Conservation (phyloP, 2,888 invertebrate species). For the Neoaliturus tenellus region DNA sequence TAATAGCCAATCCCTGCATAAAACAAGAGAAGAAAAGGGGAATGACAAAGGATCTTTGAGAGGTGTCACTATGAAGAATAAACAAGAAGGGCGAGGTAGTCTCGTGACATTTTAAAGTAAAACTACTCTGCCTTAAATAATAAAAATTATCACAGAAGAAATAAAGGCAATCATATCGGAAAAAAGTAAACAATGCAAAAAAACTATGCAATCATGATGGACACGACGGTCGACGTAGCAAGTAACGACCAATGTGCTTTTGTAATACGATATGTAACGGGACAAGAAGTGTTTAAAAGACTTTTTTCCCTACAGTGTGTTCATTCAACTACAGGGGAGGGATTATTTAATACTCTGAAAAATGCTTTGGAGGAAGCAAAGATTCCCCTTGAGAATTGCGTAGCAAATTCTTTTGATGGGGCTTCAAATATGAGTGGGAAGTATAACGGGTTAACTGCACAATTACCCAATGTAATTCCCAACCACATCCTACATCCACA, state of each 20-base stretch:
- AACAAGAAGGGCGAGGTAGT: slow-evolving; percentile 43
- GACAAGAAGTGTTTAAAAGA: slow-evolving; percentile 31
- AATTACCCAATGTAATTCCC: not conserved
- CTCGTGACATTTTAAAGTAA: slow-evolving; percentile 56
- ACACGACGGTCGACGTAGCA: slow-evolving; percentile 35
- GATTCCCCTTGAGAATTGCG: not conserved
- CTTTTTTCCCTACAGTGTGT: too few relatives aligned
- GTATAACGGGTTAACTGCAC: slow-evolving; percentile 7
- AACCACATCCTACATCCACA: slow-evolving; percentile 51
- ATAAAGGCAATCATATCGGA: too few relatives aligned
- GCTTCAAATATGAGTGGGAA: slow-evolving; percentile 20
- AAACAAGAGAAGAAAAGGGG: not conserved
- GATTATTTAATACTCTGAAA: too few relatives aligned
- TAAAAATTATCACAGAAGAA: slow-evolving; percentile 36
- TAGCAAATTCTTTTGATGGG: slow-evolving; percentile 7
- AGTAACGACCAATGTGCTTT: slow-evolving; percentile 38
- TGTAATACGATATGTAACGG: slow-evolving; percentile 22
- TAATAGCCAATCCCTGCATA: not conserved
- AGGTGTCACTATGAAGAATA: slow-evolving; percentile 11
- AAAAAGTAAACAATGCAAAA: slow-evolving; percentile 32
- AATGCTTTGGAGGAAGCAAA: too few relatives aligned
- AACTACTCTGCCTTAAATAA: slow-evolving; percentile 49
- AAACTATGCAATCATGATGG: slow-evolving; percentile 41
- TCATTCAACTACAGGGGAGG: too few relatives aligned
- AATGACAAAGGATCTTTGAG: slow-evolving; percentile 2